phyloP scores from a whole-genome alignment of 2,113 vertebrate genomes.

The Protomyctophum bolini region DNA sequence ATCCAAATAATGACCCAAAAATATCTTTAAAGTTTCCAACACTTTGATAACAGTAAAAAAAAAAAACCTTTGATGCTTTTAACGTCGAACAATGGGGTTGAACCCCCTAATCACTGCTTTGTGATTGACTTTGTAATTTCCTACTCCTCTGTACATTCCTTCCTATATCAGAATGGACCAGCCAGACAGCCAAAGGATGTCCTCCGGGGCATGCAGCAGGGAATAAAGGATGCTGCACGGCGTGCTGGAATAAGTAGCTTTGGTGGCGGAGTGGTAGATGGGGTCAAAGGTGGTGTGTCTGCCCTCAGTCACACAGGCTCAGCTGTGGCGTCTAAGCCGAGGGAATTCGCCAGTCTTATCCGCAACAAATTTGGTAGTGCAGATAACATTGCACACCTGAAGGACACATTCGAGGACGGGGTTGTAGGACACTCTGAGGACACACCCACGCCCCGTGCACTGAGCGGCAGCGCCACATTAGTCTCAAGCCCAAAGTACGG shows the following conservation, averaged over 20 bases:
- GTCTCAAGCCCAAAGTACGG: constrained; percentile 98
- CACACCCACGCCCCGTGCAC: constrained; percentile 80
- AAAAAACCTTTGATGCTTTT: too few relatives aligned
- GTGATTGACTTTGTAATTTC: constrained; percentile 30
- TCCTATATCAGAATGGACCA: constrained; percentile 85
- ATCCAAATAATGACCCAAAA: too few relatives aligned
- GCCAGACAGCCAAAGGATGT: constrained; percentile 96
- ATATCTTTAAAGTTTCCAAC: too few relatives aligned
- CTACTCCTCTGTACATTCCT: constrained; percentile 39
- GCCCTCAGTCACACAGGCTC: constrained; percentile 86
- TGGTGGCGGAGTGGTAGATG: constrained; percentile 93
- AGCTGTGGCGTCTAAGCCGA: constrained; percentile 94
- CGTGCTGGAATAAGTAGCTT: constrained; percentile 97
- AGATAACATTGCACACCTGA: constrained; percentile 95
- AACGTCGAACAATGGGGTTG: neutral
- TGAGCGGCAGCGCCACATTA: constrained; percentile 94
- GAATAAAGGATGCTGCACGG: constrained; percentile 93
- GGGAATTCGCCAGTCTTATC: constrained; percentile 96
- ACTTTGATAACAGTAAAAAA: too few relatives aligned
- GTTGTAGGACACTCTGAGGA: constrained; percentile 84
- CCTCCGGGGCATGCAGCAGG: constrained; percentile 97
- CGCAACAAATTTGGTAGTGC: constrained; percentile 98
- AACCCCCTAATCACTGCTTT: constrained; percentile 27
- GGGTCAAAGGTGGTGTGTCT: constrained; percentile 92
- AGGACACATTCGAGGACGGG: constrained; percentile 90